Percentiles rank a stretch among this genome's conserved stretches.
Evolutionary conservation across 2,888 invertebrate species (phyloP).

Genomic region (Adela reaumurella): DNA sequence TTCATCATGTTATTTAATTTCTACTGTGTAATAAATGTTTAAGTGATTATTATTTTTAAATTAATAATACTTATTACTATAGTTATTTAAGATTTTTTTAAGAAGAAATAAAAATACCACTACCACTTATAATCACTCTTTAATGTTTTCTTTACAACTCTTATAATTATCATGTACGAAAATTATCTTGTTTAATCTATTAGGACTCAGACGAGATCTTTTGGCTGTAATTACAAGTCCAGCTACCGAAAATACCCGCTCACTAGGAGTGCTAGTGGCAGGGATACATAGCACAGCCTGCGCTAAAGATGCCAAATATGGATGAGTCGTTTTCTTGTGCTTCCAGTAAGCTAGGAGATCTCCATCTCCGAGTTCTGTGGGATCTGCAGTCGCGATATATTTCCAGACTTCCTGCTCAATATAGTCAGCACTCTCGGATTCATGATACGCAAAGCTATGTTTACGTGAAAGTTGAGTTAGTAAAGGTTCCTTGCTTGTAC

Average conservation of each 20-base stretch:
- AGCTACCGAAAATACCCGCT: neutral
- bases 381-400: constrained; percentile 1
- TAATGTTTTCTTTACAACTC: neutral
- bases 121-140: neutral
- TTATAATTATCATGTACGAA: constrained; percentile 1
- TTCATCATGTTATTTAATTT: too few species aligned
- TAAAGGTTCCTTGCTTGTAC: neutral
- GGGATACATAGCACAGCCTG: constrained; percentile 1
- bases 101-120: too few species aligned
- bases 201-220: constrained; percentile 1
- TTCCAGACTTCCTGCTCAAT: constrained; percentile 1
- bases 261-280: constrained; percentile 1
- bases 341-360: constrained; percentile 1
- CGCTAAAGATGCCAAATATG: constrained; percentile 1
- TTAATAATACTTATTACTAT: too few species aligned
- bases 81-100: too few species aligned
- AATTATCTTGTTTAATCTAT: neutral
- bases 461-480: constrained; percentile 1
- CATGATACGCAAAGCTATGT: neutral
- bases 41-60: too few species aligned
- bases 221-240: constrained; percentile 1
- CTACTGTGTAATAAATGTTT: too few species aligned
- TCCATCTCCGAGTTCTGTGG: neutral
- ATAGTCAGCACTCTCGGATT: constrained; percentile 2
- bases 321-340: neutral